phyloP scores from a whole-genome alignment of 2,888 invertebrate species.

The Phalera bucephala region DNA sequence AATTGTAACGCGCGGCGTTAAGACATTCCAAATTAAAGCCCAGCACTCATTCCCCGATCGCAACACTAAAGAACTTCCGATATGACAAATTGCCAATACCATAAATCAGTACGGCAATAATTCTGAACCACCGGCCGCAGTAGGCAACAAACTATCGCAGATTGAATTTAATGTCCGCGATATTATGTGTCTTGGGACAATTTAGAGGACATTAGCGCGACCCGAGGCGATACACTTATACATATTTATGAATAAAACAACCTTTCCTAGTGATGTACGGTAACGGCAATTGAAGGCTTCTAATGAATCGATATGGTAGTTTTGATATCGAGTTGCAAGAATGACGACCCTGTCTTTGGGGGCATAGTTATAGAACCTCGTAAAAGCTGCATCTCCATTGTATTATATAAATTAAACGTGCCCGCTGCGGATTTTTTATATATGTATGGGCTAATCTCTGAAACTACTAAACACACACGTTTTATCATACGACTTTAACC shows the following conservation, averaged over 20 bases:
- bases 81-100: conserved; percentile 54
- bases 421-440: too few species aligned
- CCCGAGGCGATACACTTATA: conserved; percentile 60
- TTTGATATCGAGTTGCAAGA: too few species aligned
- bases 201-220: conserved; percentile 64
- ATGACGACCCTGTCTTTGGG: too few species aligned
- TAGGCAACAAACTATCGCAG: conserved; percentile 45
- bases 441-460: too few species aligned
- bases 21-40: too few species aligned
- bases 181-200: conserved; percentile 59
- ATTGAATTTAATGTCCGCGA: conserved; percentile 64
- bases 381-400: too few species aligned
- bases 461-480: too few species aligned
- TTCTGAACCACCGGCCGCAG: conserved; percentile 49
- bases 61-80: conserved; percentile 53
- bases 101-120: conserved; percentile 60
- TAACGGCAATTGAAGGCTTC: conserved; percentile 35
- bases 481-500: too few species aligned
- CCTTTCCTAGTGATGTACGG: conserved; percentile 13
- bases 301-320: conserved; percentile 8
- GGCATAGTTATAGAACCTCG: too few species aligned
- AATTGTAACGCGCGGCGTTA: too few species aligned
- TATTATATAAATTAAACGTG: too few species aligned
- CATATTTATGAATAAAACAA: conserved; percentile 71
- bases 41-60: too few species aligned